Evolutionary conservation across 1,140 invertebrate genomes (phyloP), one percentile per base, ranked within the genome.

Genomic region (Eupristina koningsbergeri): DNA sequence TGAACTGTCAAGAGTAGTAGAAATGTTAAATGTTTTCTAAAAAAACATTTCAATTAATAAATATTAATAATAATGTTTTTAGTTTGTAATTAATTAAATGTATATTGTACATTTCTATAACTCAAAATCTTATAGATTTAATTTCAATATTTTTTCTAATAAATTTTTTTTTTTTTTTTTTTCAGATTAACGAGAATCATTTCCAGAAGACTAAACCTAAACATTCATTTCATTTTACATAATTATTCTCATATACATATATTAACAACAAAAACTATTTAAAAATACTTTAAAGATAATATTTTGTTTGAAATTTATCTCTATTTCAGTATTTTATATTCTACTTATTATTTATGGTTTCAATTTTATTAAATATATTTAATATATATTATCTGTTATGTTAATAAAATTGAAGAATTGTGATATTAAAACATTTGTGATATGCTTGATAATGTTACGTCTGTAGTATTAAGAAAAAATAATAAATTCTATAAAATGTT

Each of bases 401-500:
- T 19, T 22, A 3, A 67, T 39, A 26, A 36, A 63, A 29, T 9
- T 31, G n/a, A 61, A 39, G 31, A 61, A 39, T 58, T 76, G n/a
- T n/a, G n/a, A n/a, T n/a, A 61, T 61, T 76, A 45, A 22, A 41
- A 5, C 34, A 39, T 39, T 19, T 36, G 67, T 71, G 31, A 6
- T 17, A 53, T 53, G 17, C 3, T 31, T 26, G 41, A 29, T n/a
- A n/a, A n/a, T n/a, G n/a, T 77, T 77, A 13, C 50, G 3, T 77
- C 9, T 39, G 34, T 63, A 41, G 58, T 41, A n/a, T 77, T 77
- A 77, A 78, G 61, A 19, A 2, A n/a, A 58, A 69, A 26, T 36
- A 83, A 77, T 83, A 83, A 83, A 77, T 76, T 17, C 31, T 36
- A 74, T 80, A 31, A n/a, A 80, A 47, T 45, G 19, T 50, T 50